A percentile compares a stretch with the other conserved stretches of the same genome.
Conservation (phyloP, 1,140 invertebrate species). For the Augochlora pura region DNA sequence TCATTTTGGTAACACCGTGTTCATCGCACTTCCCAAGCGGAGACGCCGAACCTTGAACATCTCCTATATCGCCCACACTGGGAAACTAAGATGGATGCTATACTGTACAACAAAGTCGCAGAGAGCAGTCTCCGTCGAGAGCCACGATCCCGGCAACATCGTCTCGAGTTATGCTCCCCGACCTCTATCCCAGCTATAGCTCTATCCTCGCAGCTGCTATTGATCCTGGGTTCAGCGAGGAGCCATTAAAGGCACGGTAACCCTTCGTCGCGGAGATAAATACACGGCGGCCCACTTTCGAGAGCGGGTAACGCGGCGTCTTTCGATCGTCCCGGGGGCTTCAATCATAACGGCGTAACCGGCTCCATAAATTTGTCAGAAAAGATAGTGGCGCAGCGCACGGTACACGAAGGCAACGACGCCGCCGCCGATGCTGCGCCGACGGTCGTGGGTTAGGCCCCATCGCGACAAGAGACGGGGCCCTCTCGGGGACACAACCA, state of each 20-base stretch:
- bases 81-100: too few species aligned
- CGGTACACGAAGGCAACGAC: neutral
- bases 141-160: neutral
- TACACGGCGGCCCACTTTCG: constrained; percentile 41
- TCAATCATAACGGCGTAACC: constrained; percentile 55
- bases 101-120: too few species aligned
- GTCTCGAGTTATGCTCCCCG: neutral
- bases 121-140: neutral
- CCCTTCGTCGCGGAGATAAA: constrained; percentile 41
- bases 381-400: constrained; percentile 39
- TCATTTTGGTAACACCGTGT: too few species aligned
- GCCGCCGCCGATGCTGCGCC: neutral
- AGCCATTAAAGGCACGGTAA: constrained; percentile 24
- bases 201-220: neutral
- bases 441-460: constrained; percentile 20
- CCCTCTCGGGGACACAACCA: constrained; percentile 31
- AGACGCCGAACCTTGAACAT: too few species aligned
- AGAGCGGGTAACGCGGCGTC: constrained; percentile 16
- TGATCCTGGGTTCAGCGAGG: neutral
- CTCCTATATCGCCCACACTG: too few species aligned
- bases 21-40: too few species aligned
- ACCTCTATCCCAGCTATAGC: neutral
- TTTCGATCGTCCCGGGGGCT: constrained; percentile 30
- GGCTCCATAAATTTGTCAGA: constrained; percentile 59
- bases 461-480: constrained; percentile 14